phyloP scores from a whole-genome alignment of 92 coral and sea anemone genomes.

The Paramuricea clavata region DNA sequence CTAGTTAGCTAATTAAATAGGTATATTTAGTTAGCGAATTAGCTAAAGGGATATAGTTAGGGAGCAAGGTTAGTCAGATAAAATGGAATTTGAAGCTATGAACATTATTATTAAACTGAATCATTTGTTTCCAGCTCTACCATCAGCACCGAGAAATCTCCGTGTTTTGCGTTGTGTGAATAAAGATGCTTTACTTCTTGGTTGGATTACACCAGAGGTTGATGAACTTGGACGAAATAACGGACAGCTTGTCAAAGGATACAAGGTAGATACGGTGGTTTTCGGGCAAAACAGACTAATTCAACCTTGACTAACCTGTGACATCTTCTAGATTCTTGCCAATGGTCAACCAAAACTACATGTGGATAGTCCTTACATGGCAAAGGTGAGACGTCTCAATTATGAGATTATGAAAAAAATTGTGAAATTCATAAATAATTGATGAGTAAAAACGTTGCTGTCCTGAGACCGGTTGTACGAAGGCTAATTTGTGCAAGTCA shows the following conservation, averaged over 20 bases:
- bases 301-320: not conserved
- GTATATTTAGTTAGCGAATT: too few relatives aligned
- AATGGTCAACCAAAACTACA: slow-evolving; percentile 81
- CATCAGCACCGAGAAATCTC: slow-evolving; percentile 80
- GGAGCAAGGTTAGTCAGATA: too few relatives aligned
- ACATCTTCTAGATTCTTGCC: slow-evolving; percentile 68
- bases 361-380: slow-evolving; percentile 94
- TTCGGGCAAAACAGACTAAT: not conserved
- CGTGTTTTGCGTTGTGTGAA: slow-evolving; percentile 91
- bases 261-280: slow-evolving; percentile 68
- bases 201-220: slow-evolving; percentile 94
- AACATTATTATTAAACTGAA: not conserved
- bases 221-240: slow-evolving; percentile 96
- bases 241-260: slow-evolving; percentile 84
- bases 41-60: too few relatives aligned
- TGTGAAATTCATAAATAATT: too few relatives aligned
- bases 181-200: slow-evolving; percentile 87
- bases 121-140: slow-evolving; percentile 59
- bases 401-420: not conserved
- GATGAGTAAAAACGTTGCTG: not conserved
- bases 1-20: too few relatives aligned
- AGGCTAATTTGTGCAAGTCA: too few relatives aligned
- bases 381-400: slow-evolving; percentile 69
- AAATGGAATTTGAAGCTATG: too few relatives aligned
- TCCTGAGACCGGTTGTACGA: too few relatives aligned